phyloP scores from a whole-genome alignment of 1,140 invertebrate genomes.

The Daktulosphaira vitifoliae region DNA sequence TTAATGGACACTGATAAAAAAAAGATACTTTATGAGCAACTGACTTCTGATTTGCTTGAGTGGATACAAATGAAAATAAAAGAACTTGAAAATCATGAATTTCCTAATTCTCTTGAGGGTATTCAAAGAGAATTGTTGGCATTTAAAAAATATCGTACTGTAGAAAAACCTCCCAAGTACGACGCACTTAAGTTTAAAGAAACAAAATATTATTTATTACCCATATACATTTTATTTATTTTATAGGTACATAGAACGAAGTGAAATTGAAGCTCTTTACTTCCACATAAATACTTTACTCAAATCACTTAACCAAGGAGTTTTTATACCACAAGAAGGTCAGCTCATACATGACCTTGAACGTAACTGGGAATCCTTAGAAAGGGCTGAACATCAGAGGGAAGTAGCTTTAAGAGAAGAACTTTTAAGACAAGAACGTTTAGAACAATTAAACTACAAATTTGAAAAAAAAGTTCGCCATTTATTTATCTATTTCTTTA shows the following conservation, averaged over 20 bases:
- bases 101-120: conserved; percentile 92
- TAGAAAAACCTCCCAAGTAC: conserved; percentile 95
- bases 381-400: conserved; percentile 87
- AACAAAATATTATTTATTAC: not conserved
- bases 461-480: conserved; percentile 86
- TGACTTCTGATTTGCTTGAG: conserved; percentile 76
- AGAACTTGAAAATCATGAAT: conserved; percentile 73
- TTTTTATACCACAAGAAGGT: conserved; percentile 84
- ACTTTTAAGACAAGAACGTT: conserved; percentile 79
- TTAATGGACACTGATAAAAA: conserved; percentile 90
- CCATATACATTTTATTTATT: not conserved
- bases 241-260: conserved; percentile 82
- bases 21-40: conserved; percentile 77
- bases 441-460: conserved; percentile 92
- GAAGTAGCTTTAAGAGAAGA: conserved; percentile 89
- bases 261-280: conserved; percentile 92
- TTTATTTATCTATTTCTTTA: no score
- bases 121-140: conserved; percentile 81
- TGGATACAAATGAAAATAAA: conserved; percentile 88
- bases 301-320: conserved; percentile 83
- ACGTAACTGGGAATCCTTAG: conserved; percentile 82
- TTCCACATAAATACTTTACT: conserved; percentile 95
- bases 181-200: conserved; percentile 37
- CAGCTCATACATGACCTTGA: conserved; percentile 87
- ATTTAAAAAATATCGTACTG: conserved; percentile 93